Evolutionary conservation across 1,140 invertebrate genomes (phyloP), one percentile per base, ranked within the genome.

Genomic region (Solen grandis): DNA sequence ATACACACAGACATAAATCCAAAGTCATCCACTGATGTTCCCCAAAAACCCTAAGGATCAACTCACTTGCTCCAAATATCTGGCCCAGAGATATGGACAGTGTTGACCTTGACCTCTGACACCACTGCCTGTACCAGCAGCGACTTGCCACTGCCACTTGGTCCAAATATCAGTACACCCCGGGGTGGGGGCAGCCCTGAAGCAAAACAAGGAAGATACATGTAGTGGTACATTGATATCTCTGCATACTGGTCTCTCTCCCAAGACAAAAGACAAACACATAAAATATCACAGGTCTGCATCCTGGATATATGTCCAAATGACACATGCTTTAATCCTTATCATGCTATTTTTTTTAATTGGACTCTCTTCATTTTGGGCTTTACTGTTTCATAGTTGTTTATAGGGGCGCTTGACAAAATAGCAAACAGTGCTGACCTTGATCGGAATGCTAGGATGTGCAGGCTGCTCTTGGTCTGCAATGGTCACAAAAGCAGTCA

Each of bases 101-200:
- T 73, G 81, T 84, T 38, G 2, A 85, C 54, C 10, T 80, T 59
- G 19, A 84, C 57, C 60, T 88, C 77, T 55, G 82, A 84, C 8
- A 60, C 77, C 25, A 88, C 63, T 31, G 88, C 87, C 55, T 84
- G 94, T 4, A 98, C 97, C 96, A 99, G 98, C 83, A 99, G 92
- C 0, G 98, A 99, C 93, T 99, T 99, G 87, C 99, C 99, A 31
- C 98, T 99, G 84, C 99, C 99, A 55, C 98, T 97, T 4, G 98
- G 97, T 0, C 99, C 99, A 92, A 94, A 99, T 0, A 99, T 92
- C n/a, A 99, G 92, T 87, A 99, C 98, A 46, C 94, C 94, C 55
- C 75, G 65, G 0, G 88, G 88, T 25, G 55, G 65, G 0, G 84
- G 55, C 10, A 88, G 68, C 19, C 87, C 89, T 90, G 55, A 0